Evolutionary conservation across 1,140 invertebrate species (phyloP).

Genomic region (Spodoptera frugiperda): DNA sequence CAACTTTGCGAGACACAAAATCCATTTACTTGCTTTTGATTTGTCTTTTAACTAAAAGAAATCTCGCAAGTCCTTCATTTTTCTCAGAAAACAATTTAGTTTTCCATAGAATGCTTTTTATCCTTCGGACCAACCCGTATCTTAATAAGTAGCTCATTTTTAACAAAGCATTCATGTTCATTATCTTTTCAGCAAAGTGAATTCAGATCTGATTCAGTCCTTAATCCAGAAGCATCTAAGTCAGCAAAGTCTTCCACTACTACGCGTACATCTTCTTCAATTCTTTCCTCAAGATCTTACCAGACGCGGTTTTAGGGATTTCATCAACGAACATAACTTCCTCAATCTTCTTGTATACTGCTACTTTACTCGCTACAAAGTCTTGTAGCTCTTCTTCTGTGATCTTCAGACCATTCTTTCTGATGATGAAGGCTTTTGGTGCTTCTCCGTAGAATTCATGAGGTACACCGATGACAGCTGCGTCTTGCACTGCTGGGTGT

Average conservation of each 20-base stretch:
- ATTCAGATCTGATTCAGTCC: too few relatives aligned
- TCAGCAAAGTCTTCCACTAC: background rate
- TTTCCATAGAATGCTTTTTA: too few relatives aligned
- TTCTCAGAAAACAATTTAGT: too few relatives aligned
- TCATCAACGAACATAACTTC: conserved; percentile 89
- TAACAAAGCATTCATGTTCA: too few relatives aligned
- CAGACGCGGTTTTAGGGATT: conserved; percentile 91
- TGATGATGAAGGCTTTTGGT: conserved; percentile 91
- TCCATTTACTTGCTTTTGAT: background rate
- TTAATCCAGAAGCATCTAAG: background rate
- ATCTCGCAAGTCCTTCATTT: background rate
- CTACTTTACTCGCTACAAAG: conserved; percentile 89
- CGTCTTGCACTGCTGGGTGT: conserved; percentile 92
- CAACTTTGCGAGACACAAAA: too few relatives aligned
- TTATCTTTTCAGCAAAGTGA: too few relatives aligned
- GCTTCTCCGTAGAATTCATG: conserved; percentile 92
- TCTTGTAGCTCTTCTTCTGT: conserved; percentile 86
- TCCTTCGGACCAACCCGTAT: too few relatives aligned
- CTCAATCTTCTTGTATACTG: conserved; percentile 90
- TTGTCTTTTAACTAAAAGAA: background rate
- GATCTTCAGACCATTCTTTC: conserved; percentile 78
- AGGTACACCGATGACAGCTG: conserved; percentile 94
- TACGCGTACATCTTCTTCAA: conserved; percentile 86
- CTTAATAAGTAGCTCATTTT: too few relatives aligned
- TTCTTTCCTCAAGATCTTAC: conserved; percentile 92